phyloP scores from a whole-genome alignment of 2,888 invertebrate genomes.

The Artemia sp. region DNA sequence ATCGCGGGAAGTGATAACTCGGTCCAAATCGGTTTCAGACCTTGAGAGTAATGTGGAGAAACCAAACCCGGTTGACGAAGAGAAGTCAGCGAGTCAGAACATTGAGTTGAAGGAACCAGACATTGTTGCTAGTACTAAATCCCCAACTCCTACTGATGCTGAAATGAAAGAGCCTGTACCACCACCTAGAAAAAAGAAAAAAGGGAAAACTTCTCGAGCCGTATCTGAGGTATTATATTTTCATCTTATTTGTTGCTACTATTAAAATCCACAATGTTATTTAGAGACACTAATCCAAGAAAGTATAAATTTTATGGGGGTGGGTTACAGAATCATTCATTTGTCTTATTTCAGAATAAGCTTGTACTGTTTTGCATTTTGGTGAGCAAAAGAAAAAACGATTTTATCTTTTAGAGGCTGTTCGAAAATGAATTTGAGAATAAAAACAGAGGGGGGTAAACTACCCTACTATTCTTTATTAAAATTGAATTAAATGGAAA shows the following conservation, averaged over 20 bases:
- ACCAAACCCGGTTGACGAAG: constrained; percentile 7
- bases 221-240: constrained; percentile 15
- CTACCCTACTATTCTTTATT: too few species aligned
- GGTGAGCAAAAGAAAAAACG: too few species aligned
- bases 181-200: constrained; percentile 62
- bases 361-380: too few species aligned
- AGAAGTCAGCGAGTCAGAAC: not conserved
- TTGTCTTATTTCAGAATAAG: too few species aligned
- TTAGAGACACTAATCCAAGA: not conserved
- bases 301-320: too few species aligned
- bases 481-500: too few species aligned
- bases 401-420: too few species aligned
- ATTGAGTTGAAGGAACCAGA: constrained; percentile 49
- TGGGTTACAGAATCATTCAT: too few species aligned
- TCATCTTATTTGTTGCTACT: not conserved
- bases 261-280: not conserved
- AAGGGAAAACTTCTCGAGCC: constrained; percentile 31
- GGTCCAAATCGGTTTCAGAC: constrained; percentile 16
- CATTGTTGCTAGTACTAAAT: constrained; percentile 76
- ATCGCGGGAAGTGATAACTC: constrained; percentile 16
- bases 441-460: too few species aligned
- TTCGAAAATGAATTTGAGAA: too few species aligned
- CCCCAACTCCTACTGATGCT: constrained; percentile 17
- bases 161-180: constrained; percentile 41
- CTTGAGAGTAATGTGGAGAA: constrained; percentile 4